These are phyloP conservation scores for Fistularia tabacaria DNA, from an alignment of 2,797 vertebrate species.

Conservation along the genomic window DNA sequence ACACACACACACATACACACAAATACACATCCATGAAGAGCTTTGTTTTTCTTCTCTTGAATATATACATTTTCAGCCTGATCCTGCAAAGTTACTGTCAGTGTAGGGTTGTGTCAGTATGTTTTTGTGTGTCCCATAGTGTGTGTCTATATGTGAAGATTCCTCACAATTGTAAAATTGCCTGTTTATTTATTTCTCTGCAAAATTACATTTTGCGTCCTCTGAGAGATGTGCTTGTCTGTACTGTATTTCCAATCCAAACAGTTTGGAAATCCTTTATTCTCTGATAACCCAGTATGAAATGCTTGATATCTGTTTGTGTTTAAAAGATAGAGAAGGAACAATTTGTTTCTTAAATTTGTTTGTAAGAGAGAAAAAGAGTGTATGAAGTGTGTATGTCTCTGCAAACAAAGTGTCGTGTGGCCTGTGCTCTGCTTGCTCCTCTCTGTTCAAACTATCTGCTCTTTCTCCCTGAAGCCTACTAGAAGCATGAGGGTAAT, in stretches of 20 bases:
- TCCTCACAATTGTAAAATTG: slow-evolving; percentile 33
- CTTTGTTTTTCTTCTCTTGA: slow-evolving; percentile 4
- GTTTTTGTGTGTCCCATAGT: slow-evolving; percentile 16
- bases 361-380: slow-evolving; percentile 6
- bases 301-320: slow-evolving; percentile 18
- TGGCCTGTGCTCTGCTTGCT: slow-evolving; percentile 73
- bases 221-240: slow-evolving; percentile 37
- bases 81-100: slow-evolving; percentile 22
- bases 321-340: slow-evolving; percentile 9
- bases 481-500: slow-evolving; percentile 99
- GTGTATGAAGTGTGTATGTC: slow-evolving; percentile 20
- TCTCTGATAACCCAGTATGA: slow-evolving; percentile 43
- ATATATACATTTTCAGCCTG: slow-evolving; percentile 18
- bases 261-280: slow-evolving; percentile 61
- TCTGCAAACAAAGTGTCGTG: slow-evolving; percentile 49
- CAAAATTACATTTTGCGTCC: slow-evolving; percentile 45
- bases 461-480: slow-evolving; percentile 96
- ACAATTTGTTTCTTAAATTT: slow-evolving; percentile 7
- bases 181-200: slow-evolving; percentile 34
- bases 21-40: slow-evolving; percentile 7
- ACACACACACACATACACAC: slow-evolving; percentile 21
- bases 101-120: slow-evolving; percentile 16
- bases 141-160: slow-evolving; percentile 15
- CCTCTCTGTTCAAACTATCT: slow-evolving; percentile 89
- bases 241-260: slow-evolving; percentile 61